phyloP scores from a whole-genome alignment of 2,888 invertebrate species.

The Apotomis capreana region DNA sequence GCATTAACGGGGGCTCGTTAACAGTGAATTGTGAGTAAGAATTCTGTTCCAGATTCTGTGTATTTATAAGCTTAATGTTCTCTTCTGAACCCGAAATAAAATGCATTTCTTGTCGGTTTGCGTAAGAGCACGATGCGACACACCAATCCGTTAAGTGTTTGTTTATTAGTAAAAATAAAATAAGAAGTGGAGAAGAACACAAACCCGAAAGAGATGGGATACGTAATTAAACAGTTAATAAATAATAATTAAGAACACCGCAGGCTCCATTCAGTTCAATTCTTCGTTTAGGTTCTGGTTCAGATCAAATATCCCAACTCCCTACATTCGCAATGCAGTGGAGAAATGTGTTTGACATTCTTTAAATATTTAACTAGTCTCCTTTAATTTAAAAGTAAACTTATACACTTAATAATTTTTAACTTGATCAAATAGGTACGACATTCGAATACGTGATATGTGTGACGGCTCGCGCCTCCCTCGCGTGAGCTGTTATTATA shows the following conservation, averaged over 20 bases:
- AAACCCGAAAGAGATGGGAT: neutral
- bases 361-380: too few relatives aligned
- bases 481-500: constrained; percentile 2
- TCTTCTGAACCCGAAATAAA: constrained; percentile 26
- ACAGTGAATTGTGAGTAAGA: constrained; percentile 15
- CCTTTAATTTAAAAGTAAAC: too few relatives aligned
- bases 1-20: constrained; percentile 6
- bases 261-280: too few relatives aligned
- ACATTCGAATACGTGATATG: neutral
- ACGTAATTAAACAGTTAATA: neutral
- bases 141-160: neutral
- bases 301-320: too few relatives aligned
- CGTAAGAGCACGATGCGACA: constrained; percentile 13
- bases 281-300: too few relatives aligned
- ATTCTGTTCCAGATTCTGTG: constrained; percentile 25
- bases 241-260: too few relatives aligned
- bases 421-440: too few relatives aligned
- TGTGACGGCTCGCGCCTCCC: neutral
- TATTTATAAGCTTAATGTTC: constrained; percentile 34
- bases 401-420: too few relatives aligned
- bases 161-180: neutral
- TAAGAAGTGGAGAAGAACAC: neutral
- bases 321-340: too few relatives aligned
- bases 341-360: too few relatives aligned
- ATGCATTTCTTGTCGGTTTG: constrained; percentile 29